A percentile compares a stretch with the other conserved stretches of the same genome.
Evolutionary conservation across 2,113 vertebrate species (phyloP).

Genomic region (Tonatia bakeri): DNA sequence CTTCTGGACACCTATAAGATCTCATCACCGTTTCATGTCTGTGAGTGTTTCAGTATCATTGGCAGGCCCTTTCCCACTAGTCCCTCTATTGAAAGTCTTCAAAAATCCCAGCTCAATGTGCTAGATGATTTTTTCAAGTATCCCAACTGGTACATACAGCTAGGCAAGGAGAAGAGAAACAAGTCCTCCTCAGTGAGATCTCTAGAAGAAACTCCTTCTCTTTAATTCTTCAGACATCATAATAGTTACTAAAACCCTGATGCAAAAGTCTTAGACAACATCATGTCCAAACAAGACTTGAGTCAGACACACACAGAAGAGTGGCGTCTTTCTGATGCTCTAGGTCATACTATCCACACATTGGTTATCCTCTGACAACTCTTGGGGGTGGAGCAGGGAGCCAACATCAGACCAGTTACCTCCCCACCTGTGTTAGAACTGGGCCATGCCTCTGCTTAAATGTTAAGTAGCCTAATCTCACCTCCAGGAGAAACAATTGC

Average conservation of each 20-base stretch:
- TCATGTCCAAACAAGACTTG: not conserved
- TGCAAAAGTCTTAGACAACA: not conserved
- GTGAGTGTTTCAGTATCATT: not conserved
- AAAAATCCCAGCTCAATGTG: not conserved
- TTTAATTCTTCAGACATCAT: not conserved
- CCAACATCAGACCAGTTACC: not conserved
- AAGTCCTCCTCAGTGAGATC: not conserved
- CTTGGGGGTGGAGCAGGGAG: fast-evolving
- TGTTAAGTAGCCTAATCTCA: not conserved
- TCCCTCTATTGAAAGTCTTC: not conserved
- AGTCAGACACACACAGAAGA: not conserved
- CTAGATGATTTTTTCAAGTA: not conserved
- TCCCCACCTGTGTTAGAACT: not conserved
- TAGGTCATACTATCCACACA: not conserved
- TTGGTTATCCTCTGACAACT: not conserved
- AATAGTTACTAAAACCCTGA: not conserved
- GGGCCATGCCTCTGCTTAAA: not conserved
- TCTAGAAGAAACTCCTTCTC: not conserved
- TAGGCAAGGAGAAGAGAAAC: not conserved
- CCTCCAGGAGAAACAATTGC: not conserved
- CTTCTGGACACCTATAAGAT: not conserved
- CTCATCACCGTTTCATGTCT: not conserved
- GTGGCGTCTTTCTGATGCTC: not conserved
- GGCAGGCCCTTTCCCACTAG: not conserved
- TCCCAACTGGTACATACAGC: not conserved